These are phyloP conservation scores for Tachina fera DNA, from an alignment of 2,888 invertebrate genomes.

Conservation along the genomic window DNA sequence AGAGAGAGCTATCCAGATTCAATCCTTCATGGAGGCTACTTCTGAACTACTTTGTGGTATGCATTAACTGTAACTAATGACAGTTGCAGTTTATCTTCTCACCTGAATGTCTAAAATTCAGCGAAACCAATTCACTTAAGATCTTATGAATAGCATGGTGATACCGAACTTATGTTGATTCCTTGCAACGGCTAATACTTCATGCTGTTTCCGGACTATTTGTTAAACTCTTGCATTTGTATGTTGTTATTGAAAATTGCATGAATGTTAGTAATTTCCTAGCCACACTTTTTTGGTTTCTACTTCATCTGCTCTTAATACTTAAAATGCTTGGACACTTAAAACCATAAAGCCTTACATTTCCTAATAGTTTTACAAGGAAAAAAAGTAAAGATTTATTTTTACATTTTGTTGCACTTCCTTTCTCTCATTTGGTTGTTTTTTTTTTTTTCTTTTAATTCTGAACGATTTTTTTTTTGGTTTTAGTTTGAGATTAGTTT, in stretches of 20 bases:
- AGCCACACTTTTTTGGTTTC: slow-evolving; percentile 52
- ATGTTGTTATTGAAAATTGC: neutral
- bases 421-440: neutral
- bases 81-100: no score
- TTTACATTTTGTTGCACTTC: slow-evolving; percentile 25
- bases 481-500: slow-evolving; percentile 7
- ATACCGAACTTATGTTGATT: no score
- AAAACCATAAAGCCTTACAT: slow-evolving; percentile 63
- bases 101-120: no score
- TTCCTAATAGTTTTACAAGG: slow-evolving; percentile 54
- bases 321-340: slow-evolving; percentile 51
- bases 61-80: no score
- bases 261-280: neutral
- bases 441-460: slow-evolving; percentile 6
- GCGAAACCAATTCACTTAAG: no score
- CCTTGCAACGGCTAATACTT: neutral
- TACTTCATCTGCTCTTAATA: slow-evolving; percentile 55
- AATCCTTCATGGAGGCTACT: no score
- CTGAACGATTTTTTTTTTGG: neutral
- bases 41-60: no score
- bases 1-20: no score
- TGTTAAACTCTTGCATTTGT: neutral
- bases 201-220: neutral
- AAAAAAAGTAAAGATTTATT: slow-evolving; percentile 10
- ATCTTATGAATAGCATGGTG: no score